Evolutionary conservation across 2,113 vertebrate species (phyloP), one percentile per base, ranked within the genome.

Genomic region (Megaceryle torquata): DNA sequence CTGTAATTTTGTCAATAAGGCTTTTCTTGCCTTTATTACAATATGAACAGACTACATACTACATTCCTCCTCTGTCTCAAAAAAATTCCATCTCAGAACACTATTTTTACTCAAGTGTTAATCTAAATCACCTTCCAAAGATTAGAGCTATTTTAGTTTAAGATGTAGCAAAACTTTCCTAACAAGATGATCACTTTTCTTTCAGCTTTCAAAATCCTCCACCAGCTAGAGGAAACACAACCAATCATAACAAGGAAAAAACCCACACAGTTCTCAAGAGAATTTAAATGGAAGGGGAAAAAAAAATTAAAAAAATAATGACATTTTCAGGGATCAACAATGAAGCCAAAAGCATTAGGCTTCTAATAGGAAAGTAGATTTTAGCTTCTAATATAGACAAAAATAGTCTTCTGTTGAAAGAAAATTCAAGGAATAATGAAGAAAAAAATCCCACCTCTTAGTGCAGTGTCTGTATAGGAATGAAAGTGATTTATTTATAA

Each of bases 401-500:
- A 92, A 78, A 56, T 5, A 71, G 14, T n/a, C 22, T 71, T 46
- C 41, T 65, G 31, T 64, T 76, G 53, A 67, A 91, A 89, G 5
- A 22, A 89, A 85, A 68, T 1, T 5, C 33, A 76, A 85, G 28
- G 41, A 91, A 69, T 64, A 68, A 65, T 1, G 6, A 13, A 94
- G 33, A 37, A 63, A 85, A 76, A 79, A 89, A 48, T 33, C 69
- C 79, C 88, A 94, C 25, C 33, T 83, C 51, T 91, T 86, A 60
- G 5, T 84, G 22, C 53, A 83, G 43, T 24, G 54, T 74, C 53
- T 67, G 48, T 94, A 86, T 48, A 29, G 67, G 89, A 97, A 96
- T 95, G 83, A 82, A 90, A 88, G 74, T 68, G 67, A 94, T 95
- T 96, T 97, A 92, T 96, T 97, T 95, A 96, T 90, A 97, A 95